These are phyloP conservation scores for Nannoperca australis DNA, from an alignment of 2,797 vertebrate species.

Conservation along the genomic window DNA sequence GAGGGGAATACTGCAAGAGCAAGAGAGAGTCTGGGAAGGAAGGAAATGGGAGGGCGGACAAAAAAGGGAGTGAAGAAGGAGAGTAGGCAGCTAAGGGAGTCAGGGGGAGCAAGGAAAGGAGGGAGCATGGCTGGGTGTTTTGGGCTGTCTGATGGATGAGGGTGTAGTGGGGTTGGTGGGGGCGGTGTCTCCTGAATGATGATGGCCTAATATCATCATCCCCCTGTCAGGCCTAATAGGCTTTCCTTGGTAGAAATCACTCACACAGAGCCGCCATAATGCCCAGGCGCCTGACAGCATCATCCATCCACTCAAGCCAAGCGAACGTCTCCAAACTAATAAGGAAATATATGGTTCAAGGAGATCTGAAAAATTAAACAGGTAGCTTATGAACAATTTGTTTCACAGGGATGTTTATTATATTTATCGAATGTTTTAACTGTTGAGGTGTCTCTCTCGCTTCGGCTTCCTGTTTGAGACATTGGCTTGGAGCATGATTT, in stretches of 20 bases:
- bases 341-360: conserved; percentile 99
- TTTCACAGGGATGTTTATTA: conserved; percentile 97
- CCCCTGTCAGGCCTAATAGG: conserved; percentile 99
- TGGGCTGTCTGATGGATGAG: conserved; percentile 96
- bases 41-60: conserved; percentile 39
- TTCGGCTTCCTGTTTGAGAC: conserved; percentile 56
- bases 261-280: conserved; percentile 99
- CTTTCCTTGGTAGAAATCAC: conserved; percentile 99
- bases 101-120: conserved; percentile 55
- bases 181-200: conserved; percentile 98
- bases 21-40: conserved; percentile 29
- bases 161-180: conserved; percentile 89
- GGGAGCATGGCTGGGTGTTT: conserved; percentile 88
- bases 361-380: conserved; percentile 99
- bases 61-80: conserved; percentile 44
- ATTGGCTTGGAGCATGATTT: conserved; percentile 79
- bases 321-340: conserved; percentile 97
- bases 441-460: conserved; percentile 82
- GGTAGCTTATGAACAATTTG: conserved; percentile 99
- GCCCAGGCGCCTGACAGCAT: conserved; percentile 95
- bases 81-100: conserved; percentile 53
- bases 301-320: conserved; percentile 98
- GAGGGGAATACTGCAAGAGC: conserved; percentile 42
- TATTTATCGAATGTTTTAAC: conserved; percentile 94
- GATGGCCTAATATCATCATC: conserved; percentile 99